phyloP scores from a whole-genome alignment of 1,140 invertebrate species.

The Stenopsyche tienmushanensis region DNA sequence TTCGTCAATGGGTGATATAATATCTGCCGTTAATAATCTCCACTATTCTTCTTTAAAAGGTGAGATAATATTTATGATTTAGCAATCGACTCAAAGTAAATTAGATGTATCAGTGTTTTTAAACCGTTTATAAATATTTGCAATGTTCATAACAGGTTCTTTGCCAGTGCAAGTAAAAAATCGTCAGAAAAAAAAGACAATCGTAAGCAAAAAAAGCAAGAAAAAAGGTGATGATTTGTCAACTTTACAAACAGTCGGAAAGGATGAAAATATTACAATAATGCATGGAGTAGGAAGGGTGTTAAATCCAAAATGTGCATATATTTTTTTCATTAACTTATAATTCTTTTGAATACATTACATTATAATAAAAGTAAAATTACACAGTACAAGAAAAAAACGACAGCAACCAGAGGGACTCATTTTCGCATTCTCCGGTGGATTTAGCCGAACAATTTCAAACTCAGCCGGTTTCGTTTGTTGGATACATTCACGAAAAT shows the following conservation, averaged over 20 bases:
- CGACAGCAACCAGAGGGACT: conserved; percentile 36
- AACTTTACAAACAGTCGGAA: conserved; percentile 57
- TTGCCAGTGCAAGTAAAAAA: conserved; percentile 45
- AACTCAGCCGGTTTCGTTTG: conserved; percentile 63
- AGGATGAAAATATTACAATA: conserved; percentile 68
- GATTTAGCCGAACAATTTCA: conserved; percentile 65
- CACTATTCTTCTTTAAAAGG: conserved; percentile 70
- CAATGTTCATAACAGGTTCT: conserved; percentile 42
- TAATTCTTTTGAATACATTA: no score
- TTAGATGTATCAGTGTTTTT: not conserved
- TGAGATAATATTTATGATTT: conserved; percentile 40
- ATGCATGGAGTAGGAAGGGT: conserved; percentile 75
- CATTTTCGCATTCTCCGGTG: conserved; percentile 63
- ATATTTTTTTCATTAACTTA: conserved; percentile 16
- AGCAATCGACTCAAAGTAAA: not conserved
- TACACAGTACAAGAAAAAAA: conserved; percentile 8
- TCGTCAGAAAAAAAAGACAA: conserved; percentile 40
- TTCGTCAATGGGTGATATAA: conserved; percentile 68
- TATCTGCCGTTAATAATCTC: conserved; percentile 69
- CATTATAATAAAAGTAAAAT: conserved; percentile 20
- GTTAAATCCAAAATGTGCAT: conserved; percentile 68
- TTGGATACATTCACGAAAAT: conserved; percentile 71
- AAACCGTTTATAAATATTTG: not conserved
- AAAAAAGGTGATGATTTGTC: conserved; percentile 44
- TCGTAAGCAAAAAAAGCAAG: conserved; percentile 41